Base-by-base conservation (phyloP, 1,140 invertebrate species). In the Lepidurus apus region DNA sequence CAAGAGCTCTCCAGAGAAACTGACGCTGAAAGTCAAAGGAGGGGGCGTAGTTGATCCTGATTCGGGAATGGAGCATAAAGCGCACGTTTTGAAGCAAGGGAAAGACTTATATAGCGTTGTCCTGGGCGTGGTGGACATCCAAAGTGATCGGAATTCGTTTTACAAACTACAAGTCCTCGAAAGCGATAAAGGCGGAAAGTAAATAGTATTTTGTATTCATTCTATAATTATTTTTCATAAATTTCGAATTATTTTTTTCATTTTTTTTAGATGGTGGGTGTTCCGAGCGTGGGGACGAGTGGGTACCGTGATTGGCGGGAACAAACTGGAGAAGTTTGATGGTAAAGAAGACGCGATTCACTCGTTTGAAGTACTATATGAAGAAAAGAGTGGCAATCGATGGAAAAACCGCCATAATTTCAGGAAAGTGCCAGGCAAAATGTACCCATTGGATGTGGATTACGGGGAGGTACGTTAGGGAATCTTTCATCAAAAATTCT, bases 211-310 rank as follows among this genome's bases (percentile, higher is more conserved):
- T 47, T 11, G 11, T 17, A 76, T 43, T 26, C 45, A 47, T 17
- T 26, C 1, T 34, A 21, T 43, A 13, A 24, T 76, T 9, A 44
- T 34, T 76, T 6, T 21, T 43, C 1, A 43, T 8, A 43, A 4
- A n/a, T n/a, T n/a, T n/a, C n/a, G n/a, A n/a, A n/a, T n/a, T n/a
- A n/a, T n/a, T 10, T 76, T 43, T 13, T 43, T 42, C 42, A 43
- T 74, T 77, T 73, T 80, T 80, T 81, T 9, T 73, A 93, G 91
- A 78, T 96, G 89, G 84, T 95, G 91, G 90, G 81, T 97, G 11
- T 97, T 95, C 84, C 89, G 94, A 43, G 89, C 94, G 0, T 99
- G 97, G 97, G 98, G 98, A 24, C 88, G 97, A 80, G 96, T 98
- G 82, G 96, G 97, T 9, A 99, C 97, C 0, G 93, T 90, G 0